These are phyloP conservation scores for Tetraneura akinire DNA, from an alignment of 1,140 invertebrate species.

Conservation along the genomic window DNA sequence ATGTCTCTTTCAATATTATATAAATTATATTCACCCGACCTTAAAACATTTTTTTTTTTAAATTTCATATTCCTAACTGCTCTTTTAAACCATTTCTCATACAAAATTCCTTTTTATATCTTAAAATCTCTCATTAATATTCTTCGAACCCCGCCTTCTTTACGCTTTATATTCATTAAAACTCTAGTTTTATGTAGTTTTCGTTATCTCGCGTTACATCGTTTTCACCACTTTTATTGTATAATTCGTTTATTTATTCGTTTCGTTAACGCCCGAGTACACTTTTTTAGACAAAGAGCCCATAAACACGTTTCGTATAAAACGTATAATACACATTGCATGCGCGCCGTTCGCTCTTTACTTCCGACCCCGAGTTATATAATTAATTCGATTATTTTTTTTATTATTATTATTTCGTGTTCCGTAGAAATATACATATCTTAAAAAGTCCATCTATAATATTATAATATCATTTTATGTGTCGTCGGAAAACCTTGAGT, in stretches of 20 bases:
- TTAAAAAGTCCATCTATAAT: not conserved
- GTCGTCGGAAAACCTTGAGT: too few relatives aligned
- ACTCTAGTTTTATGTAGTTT: slow-evolving; percentile 39
- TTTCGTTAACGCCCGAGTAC: slow-evolving; percentile 38
- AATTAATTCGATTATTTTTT: slow-evolving; percentile 37
- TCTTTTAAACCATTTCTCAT: slow-evolving; percentile 22
- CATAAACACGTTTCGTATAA: slow-evolving; percentile 37
- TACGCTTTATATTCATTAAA: slow-evolving; percentile 45
- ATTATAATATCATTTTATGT: not conserved
- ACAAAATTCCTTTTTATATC: slow-evolving; percentile 35
- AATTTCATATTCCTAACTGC: slow-evolving; percentile 13
- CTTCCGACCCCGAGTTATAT: not conserved
- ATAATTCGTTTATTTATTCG: slow-evolving; percentile 50
- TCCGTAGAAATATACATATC: not conserved
- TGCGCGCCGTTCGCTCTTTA: not conserved
- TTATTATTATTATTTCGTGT: not conserved
- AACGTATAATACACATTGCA: too few relatives aligned
- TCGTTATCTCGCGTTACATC: slow-evolving; percentile 37
- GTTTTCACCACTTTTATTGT: slow-evolving; percentile 42
- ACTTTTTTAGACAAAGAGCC: slow-evolving; percentile 24
- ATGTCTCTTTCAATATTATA: not conserved
- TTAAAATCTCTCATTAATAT: slow-evolving; percentile 51
- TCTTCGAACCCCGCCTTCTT: slow-evolving; percentile 21
- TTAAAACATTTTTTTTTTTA: not conserved
- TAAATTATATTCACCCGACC: not conserved